Percentiles rank a stretch among this genome's conserved stretches.
These are phyloP conservation scores for Axinella damicornis DNA, from an alignment of 37 sponge, comb jelly and placozoan genomes.

Conservation along the genomic window DNA sequence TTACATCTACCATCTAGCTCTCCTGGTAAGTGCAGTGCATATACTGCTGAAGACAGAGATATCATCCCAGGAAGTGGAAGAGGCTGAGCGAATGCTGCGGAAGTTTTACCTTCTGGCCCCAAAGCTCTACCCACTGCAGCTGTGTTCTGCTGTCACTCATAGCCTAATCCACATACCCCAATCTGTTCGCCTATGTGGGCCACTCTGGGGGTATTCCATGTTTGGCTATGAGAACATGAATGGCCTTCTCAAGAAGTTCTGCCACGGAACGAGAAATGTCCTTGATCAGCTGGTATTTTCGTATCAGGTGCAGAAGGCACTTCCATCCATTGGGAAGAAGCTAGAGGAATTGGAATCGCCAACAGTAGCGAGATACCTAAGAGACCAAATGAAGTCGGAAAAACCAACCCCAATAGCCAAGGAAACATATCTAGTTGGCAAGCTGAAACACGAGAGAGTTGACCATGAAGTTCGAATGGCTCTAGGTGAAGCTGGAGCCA, in stretches of 20 bases:
- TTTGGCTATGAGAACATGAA: conserved; percentile 31
- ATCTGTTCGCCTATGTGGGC: not conserved
- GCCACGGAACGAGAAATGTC: conserved; percentile 13
- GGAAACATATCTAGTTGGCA: no score
- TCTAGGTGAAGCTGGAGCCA: no score
- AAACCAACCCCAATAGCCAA: no score
- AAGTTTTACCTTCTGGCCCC: not conserved
- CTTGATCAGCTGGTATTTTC: not conserved
- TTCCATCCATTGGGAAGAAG: no score
- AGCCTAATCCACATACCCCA: not conserved
- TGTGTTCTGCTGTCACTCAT: not conserved
- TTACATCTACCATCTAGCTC: conserved; percentile 16
- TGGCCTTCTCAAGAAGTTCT: not conserved
- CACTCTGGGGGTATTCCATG: not conserved
- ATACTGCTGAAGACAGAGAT: not conserved
- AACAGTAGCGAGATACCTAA: no score
- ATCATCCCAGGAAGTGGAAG: not conserved
- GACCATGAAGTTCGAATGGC: no score
- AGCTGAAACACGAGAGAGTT: no score
- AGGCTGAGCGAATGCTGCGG: not conserved
- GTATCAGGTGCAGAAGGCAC: no score
- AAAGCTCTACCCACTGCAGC: not conserved
- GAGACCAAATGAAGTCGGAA: no score
- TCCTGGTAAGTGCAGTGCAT: conserved; percentile 16
- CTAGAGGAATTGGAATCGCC: no score